phyloP scores from a whole-genome alignment of 1,140 invertebrate species.

The Drosophila willistoni region DNA sequence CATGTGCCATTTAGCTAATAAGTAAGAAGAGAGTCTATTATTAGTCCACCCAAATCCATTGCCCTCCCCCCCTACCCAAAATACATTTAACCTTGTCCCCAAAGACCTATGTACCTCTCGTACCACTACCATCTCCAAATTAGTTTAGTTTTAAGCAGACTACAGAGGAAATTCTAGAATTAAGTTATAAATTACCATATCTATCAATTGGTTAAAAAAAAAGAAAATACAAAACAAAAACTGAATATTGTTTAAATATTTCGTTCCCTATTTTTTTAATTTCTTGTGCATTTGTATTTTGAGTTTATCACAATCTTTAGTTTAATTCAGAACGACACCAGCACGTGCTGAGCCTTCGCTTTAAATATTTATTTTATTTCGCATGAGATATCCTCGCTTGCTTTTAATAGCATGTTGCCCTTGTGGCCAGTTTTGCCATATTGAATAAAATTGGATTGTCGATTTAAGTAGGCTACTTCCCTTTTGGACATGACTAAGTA shows the following conservation, averaged over 20 bases:
- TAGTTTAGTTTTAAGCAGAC: conserved; percentile 6
- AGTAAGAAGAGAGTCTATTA: background rate
- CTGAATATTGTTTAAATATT: background rate
- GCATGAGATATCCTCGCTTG: conserved; percentile 10
- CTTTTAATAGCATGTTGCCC: background rate
- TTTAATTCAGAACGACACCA: background rate
- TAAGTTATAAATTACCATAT: conserved; percentile 1
- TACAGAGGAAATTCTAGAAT: conserved; percentile 10
- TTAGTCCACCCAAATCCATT: background rate
- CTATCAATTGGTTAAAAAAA: conserved; percentile 1
- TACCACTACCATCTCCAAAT: background rate
- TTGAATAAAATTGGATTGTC: background rate
- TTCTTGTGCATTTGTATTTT: background rate
- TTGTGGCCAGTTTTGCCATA: background rate
- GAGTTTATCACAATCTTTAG: background rate
- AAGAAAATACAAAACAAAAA: conserved; percentile 4
- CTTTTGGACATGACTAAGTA: no score
- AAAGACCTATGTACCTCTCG: no score
- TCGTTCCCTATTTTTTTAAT: background rate
- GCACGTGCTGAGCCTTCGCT: conserved; percentile 15
- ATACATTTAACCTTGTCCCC: no score
- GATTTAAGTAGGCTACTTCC: background rate
- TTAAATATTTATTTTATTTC: conserved; percentile 1
- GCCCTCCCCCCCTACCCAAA: background rate
- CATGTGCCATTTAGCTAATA: conserved; percentile 3